Base-by-base conservation (phyloP, 35 echinoderm and acorn worm genomes). In the Heliocidaris erythrogramma region DNA sequence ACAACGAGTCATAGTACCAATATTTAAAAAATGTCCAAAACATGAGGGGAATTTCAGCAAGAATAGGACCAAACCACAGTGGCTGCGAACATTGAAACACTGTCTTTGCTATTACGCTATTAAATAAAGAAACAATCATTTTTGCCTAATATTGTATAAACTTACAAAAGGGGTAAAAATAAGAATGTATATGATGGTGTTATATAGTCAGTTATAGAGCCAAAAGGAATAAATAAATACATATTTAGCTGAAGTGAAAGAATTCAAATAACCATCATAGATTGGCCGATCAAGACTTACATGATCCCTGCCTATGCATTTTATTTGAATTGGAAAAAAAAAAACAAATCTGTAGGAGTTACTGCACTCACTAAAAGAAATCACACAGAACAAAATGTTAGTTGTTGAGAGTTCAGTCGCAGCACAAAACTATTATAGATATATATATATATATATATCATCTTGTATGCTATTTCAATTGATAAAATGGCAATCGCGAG, bases 221-320 rank as follows among this genome's bases (percentile, higher is more conserved):
- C 35, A 42, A 42, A 1, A 3, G 35, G 35, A 3, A 24, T n/a
- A n/a, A 78, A 78, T 52, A 52, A 10, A n/a, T 78, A 21, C 27
- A 29, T 7, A n/a, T n/a, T 78, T 78, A 4, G 21, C 27, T 6
- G 65, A 78, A 42, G 35, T 42, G 27, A 78, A 21, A 89, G 10
- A 89, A 32, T 48, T 89, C 86, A 47, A 32, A 89, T n/a, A 17
- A 4, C 31, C 13, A 47, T 89, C 87, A 89, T 48, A 89, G 87
- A 48, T 89, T 89, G 87, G 87, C 87, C 87, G 87, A 89, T 89
- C 87, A 89, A 89, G 31, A 47, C 87, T 4, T 17, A 0, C 31
- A 13, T 89, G 87, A 89, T 89, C 87, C 87, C 87, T 89, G 87
- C 87, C 87, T 89, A 48, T 89, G 65, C 65, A 7, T n/a, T n/a